Conservation (phyloP, 2,113 vertebrate genomes). For the Ceyx margarethae region DNA sequence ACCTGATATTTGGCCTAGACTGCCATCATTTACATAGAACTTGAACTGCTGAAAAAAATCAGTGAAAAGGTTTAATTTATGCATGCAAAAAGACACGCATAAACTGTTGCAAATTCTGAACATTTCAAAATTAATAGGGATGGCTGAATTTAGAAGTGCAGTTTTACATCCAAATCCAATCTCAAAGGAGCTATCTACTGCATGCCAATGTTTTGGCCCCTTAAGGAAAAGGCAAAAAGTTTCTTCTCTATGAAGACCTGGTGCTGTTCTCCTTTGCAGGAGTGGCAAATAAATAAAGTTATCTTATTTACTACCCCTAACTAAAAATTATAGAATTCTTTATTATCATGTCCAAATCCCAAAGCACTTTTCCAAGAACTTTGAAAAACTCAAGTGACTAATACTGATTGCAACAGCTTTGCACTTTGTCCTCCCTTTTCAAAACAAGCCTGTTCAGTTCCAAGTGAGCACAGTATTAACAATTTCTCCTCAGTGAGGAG, state of each 20-base stretch:
- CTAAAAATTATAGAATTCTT: background rate
- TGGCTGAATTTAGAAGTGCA: background rate
- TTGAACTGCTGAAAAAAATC: background rate
- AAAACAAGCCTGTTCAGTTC: background rate
- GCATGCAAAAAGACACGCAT: background rate
- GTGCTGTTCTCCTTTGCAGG: background rate
- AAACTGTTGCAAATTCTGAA: background rate
- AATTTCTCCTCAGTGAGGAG: background rate
- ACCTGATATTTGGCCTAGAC: background rate
- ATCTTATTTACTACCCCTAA: background rate
- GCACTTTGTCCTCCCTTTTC: background rate
- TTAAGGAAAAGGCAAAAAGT: background rate
- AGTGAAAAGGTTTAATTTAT: background rate
- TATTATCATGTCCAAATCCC: background rate
- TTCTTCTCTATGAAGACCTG: background rate
- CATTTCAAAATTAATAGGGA: background rate
- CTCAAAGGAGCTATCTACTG: background rate
- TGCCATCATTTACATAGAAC: rapidly evolving
- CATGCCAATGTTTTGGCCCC: background rate
- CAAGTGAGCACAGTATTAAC: background rate
- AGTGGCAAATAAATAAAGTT: background rate
- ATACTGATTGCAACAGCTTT: background rate
- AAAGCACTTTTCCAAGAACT: background rate
- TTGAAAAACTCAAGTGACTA: background rate
- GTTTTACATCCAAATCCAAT: background rate